Conservation (phyloP, 2,888 invertebrate genomes). For the Ophion slaviceki region DNA sequence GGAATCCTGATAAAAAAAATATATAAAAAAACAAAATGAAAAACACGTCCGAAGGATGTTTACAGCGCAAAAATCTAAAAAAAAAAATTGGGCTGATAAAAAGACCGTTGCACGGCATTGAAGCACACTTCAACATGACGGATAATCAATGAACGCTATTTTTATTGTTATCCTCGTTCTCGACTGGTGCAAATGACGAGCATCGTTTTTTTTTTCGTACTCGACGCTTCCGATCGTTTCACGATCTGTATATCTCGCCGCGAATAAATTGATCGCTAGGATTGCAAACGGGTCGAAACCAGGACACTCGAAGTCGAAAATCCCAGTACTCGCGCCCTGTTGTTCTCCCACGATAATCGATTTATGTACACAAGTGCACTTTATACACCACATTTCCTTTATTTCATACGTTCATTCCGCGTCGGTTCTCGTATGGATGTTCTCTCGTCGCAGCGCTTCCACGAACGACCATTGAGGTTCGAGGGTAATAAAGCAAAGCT, state of each 20-base stretch:
- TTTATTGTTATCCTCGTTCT: not conserved
- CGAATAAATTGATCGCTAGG: constrained; percentile 1
- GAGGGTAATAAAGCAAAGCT: constrained; percentile 16
- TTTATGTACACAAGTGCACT: not conserved
- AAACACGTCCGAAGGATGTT: too few species aligned
- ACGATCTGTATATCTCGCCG: constrained; percentile 9
- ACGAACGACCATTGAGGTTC: constrained; percentile 31
- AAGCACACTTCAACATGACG: not conserved
- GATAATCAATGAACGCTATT: not conserved
- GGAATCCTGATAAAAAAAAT: too few species aligned
- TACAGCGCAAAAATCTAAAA: too few species aligned
- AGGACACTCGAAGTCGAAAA: not conserved
- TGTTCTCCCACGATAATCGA: not conserved
- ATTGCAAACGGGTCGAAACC: not conserved
- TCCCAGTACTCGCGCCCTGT: not conserved
- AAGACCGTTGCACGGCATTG: too few species aligned
- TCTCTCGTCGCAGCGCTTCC: constrained; percentile 15
- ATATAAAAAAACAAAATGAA: too few species aligned
- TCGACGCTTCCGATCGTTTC: constrained; percentile 15
- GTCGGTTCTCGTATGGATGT: not conserved
- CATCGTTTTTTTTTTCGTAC: not conserved
- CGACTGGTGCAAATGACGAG: not conserved
- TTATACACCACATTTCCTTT: constrained; percentile 10
- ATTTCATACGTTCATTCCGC: constrained; percentile 13
- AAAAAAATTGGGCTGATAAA: too few species aligned